Evolutionary conservation across 2,888 invertebrate species (phyloP), one percentile per base, ranked within the genome.

Genomic region (Trimorus sp.): DNA sequence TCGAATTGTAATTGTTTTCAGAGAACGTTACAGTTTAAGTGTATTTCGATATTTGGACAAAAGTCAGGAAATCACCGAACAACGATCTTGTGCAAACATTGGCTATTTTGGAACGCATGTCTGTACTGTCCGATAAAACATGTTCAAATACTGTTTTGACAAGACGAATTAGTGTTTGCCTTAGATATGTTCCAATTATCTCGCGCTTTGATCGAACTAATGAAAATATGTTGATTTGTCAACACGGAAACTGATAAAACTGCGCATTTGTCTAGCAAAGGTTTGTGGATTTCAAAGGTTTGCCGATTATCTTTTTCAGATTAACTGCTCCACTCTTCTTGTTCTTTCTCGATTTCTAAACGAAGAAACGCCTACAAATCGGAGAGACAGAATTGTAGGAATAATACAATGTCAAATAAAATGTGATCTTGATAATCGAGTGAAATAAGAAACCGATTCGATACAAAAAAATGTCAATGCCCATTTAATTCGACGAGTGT

Each of bases 241-340:
- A 37, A 58, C 26, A 56, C 65, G 80, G 75, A 75, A 80, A 75
- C 42, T 66, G 54, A 54, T 60, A 60, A 62, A 48, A 12, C 75
- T 71, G 75, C 76, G 79, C 59, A 12, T 58, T 49, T 11, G 14
- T 65, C 70, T 60, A 48, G 56, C 56, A 71, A 66, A 62, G 56
- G 70, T 71, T 80, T 71, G 62, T 48, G 71, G 65, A 75, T 66
- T 71, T 76, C 56, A 51, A 60, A 66, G 60, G 26, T 26, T 26
- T 62, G 51, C 48, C 40, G 71, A 76, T 69, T 76, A 76, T 80
- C 75, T 45, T 80, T 80, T 62, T 59, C 70, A 66, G 76, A 80
- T 76, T 71, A 56, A n/a, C 69, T 42, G 71, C 80, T 81, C 76
- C 76, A 81, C 36, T 75, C 56, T 76, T 81, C 71, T 37, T 71